Evolutionary conservation across 2,888 invertebrate genomes (phyloP).

Genomic region (Laothoe populi): DNA sequence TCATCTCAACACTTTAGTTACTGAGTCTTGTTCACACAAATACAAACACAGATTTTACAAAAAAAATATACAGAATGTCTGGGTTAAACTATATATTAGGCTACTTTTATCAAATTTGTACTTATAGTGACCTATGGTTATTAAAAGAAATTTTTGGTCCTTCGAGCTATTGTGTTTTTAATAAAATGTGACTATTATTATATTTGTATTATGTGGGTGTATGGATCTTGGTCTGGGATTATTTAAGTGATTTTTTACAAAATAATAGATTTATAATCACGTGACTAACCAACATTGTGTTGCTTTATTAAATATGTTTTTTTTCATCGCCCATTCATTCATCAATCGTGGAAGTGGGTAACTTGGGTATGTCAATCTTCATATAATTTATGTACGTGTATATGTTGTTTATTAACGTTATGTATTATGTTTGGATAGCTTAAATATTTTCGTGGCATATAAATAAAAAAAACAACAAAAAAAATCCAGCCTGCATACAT

Average conservation of each 20-base stretch:
- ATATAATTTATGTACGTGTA: constrained; percentile 1
- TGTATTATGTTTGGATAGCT: neutral
- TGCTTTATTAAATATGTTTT: constrained; percentile 31
- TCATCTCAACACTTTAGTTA: too few relatives aligned
- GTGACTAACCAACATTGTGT: constrained; percentile 24
- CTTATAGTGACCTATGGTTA: too few relatives aligned
- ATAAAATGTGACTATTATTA: neutral
- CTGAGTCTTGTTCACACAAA: too few relatives aligned
- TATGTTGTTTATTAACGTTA: neutral
- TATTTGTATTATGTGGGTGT: neutral
- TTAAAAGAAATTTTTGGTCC: constrained; percentile 2
- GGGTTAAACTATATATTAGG: too few relatives aligned
- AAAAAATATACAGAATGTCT: too few relatives aligned
- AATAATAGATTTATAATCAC: neutral
- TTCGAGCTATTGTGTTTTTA: neutral
- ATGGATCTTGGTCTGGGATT: too few relatives aligned
- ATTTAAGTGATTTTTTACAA: neutral
- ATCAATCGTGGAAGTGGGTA: constrained; percentile 56
- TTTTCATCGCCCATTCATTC: constrained; percentile 44
- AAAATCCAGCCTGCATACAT: too few relatives aligned
- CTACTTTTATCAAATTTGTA: too few relatives aligned
- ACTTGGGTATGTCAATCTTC: constrained; percentile 51
- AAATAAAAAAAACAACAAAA: too few relatives aligned
- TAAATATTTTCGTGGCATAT: too few relatives aligned
- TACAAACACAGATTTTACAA: too few relatives aligned